A percentile compares a stretch with the other conserved stretches of the same genome.
Evolutionary conservation across 2,797 vertebrate genomes (phyloP).

Genomic region (Tinamus major): DNA sequence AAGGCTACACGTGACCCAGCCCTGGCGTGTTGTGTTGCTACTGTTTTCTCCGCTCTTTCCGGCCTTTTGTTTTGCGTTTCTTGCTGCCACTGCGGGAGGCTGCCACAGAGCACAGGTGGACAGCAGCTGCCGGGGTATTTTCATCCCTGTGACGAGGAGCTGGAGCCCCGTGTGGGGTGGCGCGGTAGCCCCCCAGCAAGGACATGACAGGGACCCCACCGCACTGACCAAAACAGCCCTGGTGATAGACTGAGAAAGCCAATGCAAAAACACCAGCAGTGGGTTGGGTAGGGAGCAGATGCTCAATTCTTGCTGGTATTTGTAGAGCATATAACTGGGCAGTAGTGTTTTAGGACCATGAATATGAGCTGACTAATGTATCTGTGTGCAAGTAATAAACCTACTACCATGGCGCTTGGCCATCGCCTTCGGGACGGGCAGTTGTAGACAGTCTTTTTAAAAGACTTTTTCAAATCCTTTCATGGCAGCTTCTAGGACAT

Average conservation of each 20-base stretch:
- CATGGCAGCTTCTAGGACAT: not conserved
- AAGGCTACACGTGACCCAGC: not conserved
- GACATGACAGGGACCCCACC: too few species aligned
- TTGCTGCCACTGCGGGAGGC: constrained; percentile 13
- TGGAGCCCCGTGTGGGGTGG: not conserved
- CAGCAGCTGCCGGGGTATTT: constrained; percentile 65
- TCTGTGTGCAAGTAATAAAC: not conserved
- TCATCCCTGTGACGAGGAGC: constrained; percentile 23
- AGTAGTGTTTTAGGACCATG: constrained; percentile 1
- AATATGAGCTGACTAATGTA: not conserved
- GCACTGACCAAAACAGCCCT: too few species aligned
- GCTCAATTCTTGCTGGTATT: constrained; percentile 1
- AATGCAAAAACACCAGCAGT: not conserved
- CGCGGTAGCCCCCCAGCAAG: too few species aligned
- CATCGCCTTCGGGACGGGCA: constrained; percentile 17
- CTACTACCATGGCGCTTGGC: constrained; percentile 5
- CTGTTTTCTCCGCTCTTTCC: constrained; percentile 12
- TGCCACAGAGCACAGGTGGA: not conserved
- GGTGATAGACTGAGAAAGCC: not conserved
- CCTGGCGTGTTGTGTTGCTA: not conserved
- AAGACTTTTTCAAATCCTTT: not conserved
- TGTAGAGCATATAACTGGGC: constrained; percentile 9
- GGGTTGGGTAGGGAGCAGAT: not conserved
- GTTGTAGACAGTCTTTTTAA: constrained; percentile 12
- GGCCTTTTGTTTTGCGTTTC: constrained; percentile 59